A percentile compares a stretch with the other conserved stretches of the same genome.
These are phyloP conservation scores for Indri indri DNA, from an alignment of 2,113 vertebrate genomes.

Conservation along the genomic window DNA sequence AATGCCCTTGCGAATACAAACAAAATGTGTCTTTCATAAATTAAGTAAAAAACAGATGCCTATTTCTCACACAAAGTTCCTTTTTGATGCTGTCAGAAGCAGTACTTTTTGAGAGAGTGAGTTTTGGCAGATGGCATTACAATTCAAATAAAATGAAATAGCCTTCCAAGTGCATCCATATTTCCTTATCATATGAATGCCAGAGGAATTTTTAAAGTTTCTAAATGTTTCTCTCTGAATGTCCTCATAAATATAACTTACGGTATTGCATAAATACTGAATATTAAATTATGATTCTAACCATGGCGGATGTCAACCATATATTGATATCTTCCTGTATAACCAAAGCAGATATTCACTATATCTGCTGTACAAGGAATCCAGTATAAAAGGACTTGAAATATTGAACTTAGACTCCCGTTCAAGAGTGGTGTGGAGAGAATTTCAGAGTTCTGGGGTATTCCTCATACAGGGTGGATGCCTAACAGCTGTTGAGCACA, in stretches of 20 bases:
- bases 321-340: not conserved
- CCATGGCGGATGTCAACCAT: not conserved
- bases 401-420: not conserved
- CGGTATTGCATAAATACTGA: slow-evolving; percentile 52
- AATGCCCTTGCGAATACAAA: slow-evolving; percentile 75
- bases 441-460: not conserved
- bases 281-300: slow-evolving; percentile 66
- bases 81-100: slow-evolving; percentile 69
- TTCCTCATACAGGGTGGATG: not conserved
- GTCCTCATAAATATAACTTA: slow-evolving; percentile 75
- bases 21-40: slow-evolving; percentile 75
- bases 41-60: slow-evolving; percentile 73
- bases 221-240: slow-evolving; percentile 64
- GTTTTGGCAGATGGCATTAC: slow-evolving; percentile 82
- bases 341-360: slow-evolving; percentile 57
- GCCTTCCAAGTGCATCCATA: slow-evolving; percentile 72
- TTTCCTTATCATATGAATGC: slow-evolving; percentile 75
- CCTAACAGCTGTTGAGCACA: not conserved
- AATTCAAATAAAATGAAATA: slow-evolving; percentile 82
- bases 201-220: slow-evolving; percentile 75
- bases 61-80: slow-evolving; percentile 66
- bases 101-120: slow-evolving; percentile 65
- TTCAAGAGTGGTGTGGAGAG: not conserved
- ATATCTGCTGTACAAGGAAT: slow-evolving; percentile 33
- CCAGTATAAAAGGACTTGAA: not conserved